Conservation (phyloP, 2,113 vertebrate genomes). For the Tetraodon nigroviridis region DNA sequence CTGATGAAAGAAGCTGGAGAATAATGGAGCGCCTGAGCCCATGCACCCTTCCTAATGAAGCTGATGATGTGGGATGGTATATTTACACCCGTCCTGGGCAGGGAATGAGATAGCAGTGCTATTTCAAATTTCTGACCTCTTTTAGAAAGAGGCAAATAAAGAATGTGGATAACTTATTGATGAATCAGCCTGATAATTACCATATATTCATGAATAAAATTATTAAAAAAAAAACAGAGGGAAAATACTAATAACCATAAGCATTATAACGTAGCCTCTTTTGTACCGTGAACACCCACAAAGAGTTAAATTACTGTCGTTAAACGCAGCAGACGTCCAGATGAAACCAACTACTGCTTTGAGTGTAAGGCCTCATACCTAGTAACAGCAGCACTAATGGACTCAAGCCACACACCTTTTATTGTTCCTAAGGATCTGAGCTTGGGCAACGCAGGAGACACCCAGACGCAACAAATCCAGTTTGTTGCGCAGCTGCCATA, state of each 20-base stretch:
- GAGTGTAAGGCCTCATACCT: background rate
- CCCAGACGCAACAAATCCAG: slow-evolving; percentile 27
- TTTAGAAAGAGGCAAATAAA: too few species aligned
- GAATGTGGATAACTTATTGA: too few species aligned
- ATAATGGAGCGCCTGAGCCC: slow-evolving; percentile 52
- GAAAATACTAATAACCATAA: background rate
- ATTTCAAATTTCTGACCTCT: too few species aligned
- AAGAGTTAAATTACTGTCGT: background rate
- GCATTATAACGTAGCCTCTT: background rate
- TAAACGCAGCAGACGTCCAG: too few species aligned
- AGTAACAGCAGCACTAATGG: slow-evolving; percentile 10
- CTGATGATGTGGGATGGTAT: slow-evolving; percentile 18
- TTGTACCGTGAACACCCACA: background rate
- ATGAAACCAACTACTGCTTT: too few species aligned
- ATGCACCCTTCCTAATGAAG: slow-evolving; percentile 14
- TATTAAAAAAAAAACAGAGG: too few species aligned
- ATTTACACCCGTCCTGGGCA: background rate
- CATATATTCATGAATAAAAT: background rate
- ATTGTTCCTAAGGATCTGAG: background rate
- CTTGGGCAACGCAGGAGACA: slow-evolving; percentile 23
- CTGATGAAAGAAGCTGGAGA: slow-evolving; percentile 48
- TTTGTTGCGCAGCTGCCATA: slow-evolving; percentile 26
- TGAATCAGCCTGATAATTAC: background rate
- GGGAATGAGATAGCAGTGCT: background rate
- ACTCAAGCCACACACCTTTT: slow-evolving; percentile 27